Base-by-base conservation (phyloP, 2,797 vertebrate species). In the Lateolabrax maculatus region DNA sequence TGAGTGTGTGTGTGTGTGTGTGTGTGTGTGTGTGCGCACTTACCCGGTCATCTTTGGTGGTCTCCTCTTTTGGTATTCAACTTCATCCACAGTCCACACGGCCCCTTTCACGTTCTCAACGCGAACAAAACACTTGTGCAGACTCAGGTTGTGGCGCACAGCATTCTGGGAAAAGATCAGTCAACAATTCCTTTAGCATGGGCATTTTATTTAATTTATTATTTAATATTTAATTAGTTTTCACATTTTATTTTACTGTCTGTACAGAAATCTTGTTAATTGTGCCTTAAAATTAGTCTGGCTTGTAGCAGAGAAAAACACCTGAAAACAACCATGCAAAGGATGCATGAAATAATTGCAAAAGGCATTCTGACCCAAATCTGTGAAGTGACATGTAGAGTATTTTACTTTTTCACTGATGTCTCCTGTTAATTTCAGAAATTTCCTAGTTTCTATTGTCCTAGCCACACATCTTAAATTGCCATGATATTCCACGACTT, bases 11-110 rank as follows among this genome's bases (percentile, higher is more conserved):
- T 71, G 63, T 81, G 57, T 73, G 69, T 71, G 70, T 68, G 72
- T 75, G 57, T 79, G 74, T 71, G 77, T 75, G 81, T 68, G 77
- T 25, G 84, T 55, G 48, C 5, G 53, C 25, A 89, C 94, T 84
- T 88, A 99, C 98, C 98, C 98, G 31, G 98, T 99, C 98, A 99
- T 99, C 97, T 99, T 99, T 97, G 98, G 98, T 88, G 98, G 98
- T 96, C 98, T 98, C 95, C 98, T 95, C 96, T 99, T 99, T 96
- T 99, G 98, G 95, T 99, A 99, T 93, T 99, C 98, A 53, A 97
- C 96, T 94, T 99, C 98, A 8, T 99, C 98, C 90, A 99, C 98
- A 0, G 98, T 99, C 98, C 98, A 99, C 89, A 99, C 98, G 0
- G 98, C 98, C 4, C 98, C 98, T 90, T 99, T 99, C 92, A 99